A percentile compares a stretch with the other conserved stretches of the same genome.
Conservation (phyloP, 2,797 vertebrate species). For the Tolypeutes matacus region DNA sequence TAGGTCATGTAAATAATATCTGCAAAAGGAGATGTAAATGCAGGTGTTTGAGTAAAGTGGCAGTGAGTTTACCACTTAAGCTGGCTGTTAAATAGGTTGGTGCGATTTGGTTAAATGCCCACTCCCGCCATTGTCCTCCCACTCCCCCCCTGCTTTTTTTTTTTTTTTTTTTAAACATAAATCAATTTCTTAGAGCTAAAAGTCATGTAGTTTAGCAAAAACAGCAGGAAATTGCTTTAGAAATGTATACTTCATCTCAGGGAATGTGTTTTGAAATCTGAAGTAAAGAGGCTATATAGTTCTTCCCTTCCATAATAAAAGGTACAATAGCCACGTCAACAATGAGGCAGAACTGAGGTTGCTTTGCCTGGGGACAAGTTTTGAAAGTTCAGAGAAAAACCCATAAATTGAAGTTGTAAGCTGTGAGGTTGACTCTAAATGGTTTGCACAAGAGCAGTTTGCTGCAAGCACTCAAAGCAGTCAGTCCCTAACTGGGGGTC, state of each 20-base stretch:
- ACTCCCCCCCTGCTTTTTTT: background rate
- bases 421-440: constrained; percentile 31
- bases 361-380: constrained; percentile 46
- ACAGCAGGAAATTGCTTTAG: constrained; percentile 66
- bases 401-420: constrained; percentile 52
- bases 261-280: constrained; percentile 51
- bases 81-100: background rate
- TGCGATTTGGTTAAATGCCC: constrained; percentile 53
- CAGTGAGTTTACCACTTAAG: background rate
- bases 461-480: background rate
- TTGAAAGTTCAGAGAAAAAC: constrained; percentile 66
- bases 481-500: background rate
- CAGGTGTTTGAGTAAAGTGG: background rate
- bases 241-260: constrained; percentile 54
- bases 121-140: background rate
- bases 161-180: constrained; percentile 24
- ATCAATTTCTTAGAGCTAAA: constrained; percentile 60
- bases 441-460: constrained; percentile 28
- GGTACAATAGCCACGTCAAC: background rate
- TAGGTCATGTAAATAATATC: constrained; percentile 5
- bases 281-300: constrained; percentile 45
- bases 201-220: constrained; percentile 65
- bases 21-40: constrained; percentile 36
- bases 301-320: constrained; percentile 38
- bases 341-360: constrained; percentile 15